Evolutionary conservation across 2,888 invertebrate genomes (phyloP).

Genomic region (Trissolcus japonicus): DNA sequence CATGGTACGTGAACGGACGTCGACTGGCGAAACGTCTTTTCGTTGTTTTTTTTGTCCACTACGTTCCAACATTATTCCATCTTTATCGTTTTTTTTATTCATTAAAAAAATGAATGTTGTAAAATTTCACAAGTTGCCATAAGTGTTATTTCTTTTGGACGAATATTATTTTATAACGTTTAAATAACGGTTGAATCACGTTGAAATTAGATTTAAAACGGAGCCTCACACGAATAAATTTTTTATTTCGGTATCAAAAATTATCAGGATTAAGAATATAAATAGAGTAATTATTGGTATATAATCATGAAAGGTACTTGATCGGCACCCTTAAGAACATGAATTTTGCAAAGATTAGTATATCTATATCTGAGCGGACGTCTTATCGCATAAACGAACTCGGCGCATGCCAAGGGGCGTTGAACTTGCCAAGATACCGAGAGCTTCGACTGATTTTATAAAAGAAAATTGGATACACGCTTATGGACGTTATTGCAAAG

Average conservation of each 20-base stretch:
- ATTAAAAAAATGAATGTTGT: no score
- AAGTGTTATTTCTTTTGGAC: no score
- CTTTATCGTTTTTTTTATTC: no score
- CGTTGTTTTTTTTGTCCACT: no score
- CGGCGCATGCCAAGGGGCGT: slow-evolving; percentile 48
- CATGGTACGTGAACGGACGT: no score
- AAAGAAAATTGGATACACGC: slow-evolving; percentile 31
- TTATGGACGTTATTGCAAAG: slow-evolving; percentile 22
- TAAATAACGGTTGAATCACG: no score
- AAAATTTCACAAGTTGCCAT: no score
- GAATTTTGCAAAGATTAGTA: slow-evolving; percentile 48
- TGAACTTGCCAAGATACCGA: slow-evolving; percentile 23
- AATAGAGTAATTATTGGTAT: slow-evolving; percentile 38
- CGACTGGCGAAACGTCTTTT: no score
- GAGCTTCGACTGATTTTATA: slow-evolving; percentile 40
- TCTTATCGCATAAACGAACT: slow-evolving; percentile 50
- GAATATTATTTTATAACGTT: no score
- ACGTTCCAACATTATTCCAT: no score
- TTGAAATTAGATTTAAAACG: background rate
- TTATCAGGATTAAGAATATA: slow-evolving; percentile 16
- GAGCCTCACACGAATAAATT: background rate
- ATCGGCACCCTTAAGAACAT: slow-evolving; percentile 43
- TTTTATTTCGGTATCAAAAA: no score
- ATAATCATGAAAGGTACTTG: slow-evolving; percentile 32
- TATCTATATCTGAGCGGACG: slow-evolving; percentile 53